Evolutionary conservation across 2,113 vertebrate species (phyloP).

Genomic region (Rhinoptilus africanus): DNA sequence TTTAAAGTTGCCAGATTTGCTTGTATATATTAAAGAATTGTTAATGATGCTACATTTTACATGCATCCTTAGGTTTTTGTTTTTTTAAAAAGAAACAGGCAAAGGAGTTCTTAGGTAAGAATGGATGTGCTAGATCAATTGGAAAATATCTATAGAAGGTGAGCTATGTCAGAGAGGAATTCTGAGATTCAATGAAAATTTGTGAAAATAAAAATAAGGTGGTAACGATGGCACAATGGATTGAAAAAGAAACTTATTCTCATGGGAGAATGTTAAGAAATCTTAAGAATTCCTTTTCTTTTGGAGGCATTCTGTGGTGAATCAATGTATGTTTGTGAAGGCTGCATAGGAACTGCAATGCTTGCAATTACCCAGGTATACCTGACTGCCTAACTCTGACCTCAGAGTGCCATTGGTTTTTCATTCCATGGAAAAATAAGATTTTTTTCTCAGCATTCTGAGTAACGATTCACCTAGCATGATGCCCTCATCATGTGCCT

Average conservation of each 20-base stretch:
- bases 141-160: conserved; percentile 34
- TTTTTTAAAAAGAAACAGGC: neutral
- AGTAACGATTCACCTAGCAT: neutral
- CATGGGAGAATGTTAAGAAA: conserved; percentile 21
- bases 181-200: conserved; percentile 17
- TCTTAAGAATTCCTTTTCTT: conserved; percentile 38
- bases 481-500: neutral
- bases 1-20: conserved; percentile 66
- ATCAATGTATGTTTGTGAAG: conserved; percentile 35
- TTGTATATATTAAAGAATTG: conserved; percentile 71
- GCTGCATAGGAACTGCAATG: neutral
- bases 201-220: conserved; percentile 54
- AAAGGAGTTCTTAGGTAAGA: neutral
- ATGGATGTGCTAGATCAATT: conserved; percentile 21
- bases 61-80: neutral
- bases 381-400: neutral
- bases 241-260: neutral
- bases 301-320: neutral
- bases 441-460: neutral
- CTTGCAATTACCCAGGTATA: conserved; percentile 18
- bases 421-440: neutral
- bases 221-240: neutral
- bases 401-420: neutral
- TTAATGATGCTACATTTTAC: conserved; percentile 44
- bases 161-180: conserved; percentile 26